A percentile compares a stretch with the other conserved stretches of the same genome.
These are phyloP conservation scores for Drosophila nannoptera DNA, from an alignment of 1,140 invertebrate species.

Conservation along the genomic window DNA sequence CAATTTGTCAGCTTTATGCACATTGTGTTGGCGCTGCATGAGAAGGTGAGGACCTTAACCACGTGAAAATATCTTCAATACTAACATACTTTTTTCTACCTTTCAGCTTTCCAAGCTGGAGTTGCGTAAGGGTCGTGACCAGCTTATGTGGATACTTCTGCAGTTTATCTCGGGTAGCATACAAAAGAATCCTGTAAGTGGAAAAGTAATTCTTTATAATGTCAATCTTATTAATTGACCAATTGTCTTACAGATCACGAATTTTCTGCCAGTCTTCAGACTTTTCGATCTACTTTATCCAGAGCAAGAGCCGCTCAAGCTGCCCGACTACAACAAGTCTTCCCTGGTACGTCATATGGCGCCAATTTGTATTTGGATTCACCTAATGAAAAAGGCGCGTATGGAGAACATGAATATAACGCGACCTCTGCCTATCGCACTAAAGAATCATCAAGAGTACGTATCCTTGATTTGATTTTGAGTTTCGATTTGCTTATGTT, in stretches of 20 bases:
- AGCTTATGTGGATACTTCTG: conserved; percentile 98
- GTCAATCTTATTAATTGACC: background rate
- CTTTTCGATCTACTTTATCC: conserved; percentile 95
- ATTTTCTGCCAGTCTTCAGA: conserved; percentile 94
- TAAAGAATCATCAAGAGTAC: conserved; percentile 91
- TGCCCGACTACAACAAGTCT: conserved; percentile 92
- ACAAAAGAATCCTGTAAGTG: conserved; percentile 91
- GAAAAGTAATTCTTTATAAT: background rate
- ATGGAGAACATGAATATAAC: conserved; percentile 88
- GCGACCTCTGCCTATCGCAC: conserved; percentile 88
- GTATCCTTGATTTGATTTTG: conserved; percentile 41
- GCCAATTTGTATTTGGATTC: conserved; percentile 97
- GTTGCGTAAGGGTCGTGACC: conserved; percentile 93
- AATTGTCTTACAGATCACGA: conserved; percentile 82
- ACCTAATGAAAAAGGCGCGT: conserved; percentile 95
- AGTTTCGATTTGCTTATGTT: background rate
- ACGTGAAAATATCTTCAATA: conserved; percentile 22
- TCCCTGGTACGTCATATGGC: conserved; percentile 94
- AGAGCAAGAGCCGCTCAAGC: conserved; percentile 92
- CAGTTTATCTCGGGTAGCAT: conserved; percentile 98
- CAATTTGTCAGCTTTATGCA: conserved; percentile 96
- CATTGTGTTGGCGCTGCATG: conserved; percentile 92
- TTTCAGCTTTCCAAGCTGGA: conserved; percentile 86
- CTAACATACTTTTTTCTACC: conserved; percentile 42
- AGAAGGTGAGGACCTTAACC: conserved; percentile 83